Evolutionary conservation across 2,888 invertebrate species (phyloP), one percentile per base, ranked within the genome.

Genomic region (Pandemis cinnamomeana): DNA sequence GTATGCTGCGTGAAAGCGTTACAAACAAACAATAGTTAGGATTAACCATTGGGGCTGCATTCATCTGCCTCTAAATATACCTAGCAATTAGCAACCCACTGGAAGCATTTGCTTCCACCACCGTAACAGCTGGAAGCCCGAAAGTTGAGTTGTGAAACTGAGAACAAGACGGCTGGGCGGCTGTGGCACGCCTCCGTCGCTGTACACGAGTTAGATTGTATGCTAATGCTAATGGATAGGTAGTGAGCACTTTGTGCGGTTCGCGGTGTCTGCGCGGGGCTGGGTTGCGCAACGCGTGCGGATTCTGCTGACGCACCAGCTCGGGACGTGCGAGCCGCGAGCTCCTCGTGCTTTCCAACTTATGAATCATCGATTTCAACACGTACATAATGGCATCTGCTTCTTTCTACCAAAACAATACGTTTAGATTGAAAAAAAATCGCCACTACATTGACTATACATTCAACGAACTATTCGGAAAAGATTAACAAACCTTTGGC

Each of bases 321-420:
- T 10, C 36, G 36, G 51, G 58, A 70, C 73, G 72, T 69, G 64
- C 64, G 41, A 55, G 55, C 55, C 62, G 67, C 55, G 15, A 67
- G 48, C 27, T 36, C 63, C 68, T 63, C 46, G 69, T 66, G 58
- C 73, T 73, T 73, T 73, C 73, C 60, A 66, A 64, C 64, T 41
- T 10, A 48, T 73, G 73, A 73, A 44, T 73, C 73, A 73, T 73
- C 73, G 69, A 70, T 73, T 73, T 51, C 73, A 64, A 66, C 69
- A 73, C 70, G 69, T 67, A 42, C 51, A 36, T 44, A 48, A 71
- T 42, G n/a, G 10, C 67, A 48, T 61, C 61, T 71, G 58, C 27
- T 58, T 8, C 11, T 58, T 58, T 58, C 58, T 58, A 27, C 11
- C 11, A 58, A 58, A 27, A 58, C 8, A 55, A 55, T 15, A 15